Conservation (phyloP, 2,888 invertebrate species). For the Julus scanicus region DNA sequence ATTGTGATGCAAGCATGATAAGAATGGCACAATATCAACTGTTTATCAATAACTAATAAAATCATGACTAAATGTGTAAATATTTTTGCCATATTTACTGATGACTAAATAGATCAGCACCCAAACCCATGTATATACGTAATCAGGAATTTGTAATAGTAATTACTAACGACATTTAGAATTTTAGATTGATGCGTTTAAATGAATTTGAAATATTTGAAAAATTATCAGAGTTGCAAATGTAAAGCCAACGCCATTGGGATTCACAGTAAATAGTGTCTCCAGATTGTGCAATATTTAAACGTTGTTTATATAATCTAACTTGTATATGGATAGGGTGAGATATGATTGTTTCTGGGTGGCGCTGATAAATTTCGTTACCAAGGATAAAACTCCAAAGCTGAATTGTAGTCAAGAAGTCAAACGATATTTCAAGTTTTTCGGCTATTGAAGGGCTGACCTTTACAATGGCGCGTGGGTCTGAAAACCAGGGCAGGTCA, state of each 20-base stretch:
- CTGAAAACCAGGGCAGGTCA: constrained; percentile 15
- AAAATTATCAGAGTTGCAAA: no score
- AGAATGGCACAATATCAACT: neutral
- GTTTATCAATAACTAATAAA: neutral
- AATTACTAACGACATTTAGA: no score
- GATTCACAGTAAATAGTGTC: no score
- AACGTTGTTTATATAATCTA: neutral
- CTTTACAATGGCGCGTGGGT: neutral
- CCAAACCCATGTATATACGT: neutral
- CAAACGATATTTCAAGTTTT: constrained; percentile 17
- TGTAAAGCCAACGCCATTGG: no score
- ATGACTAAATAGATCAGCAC: neutral
- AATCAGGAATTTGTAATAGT: neutral
- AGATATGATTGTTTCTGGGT: neutral
- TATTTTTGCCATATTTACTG: neutral
- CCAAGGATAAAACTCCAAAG: neutral
- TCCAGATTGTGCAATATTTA: neutral
- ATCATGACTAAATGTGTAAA: neutral
- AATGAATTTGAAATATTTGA: no score
- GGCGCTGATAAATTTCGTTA: neutral
- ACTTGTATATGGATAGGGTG: no score
- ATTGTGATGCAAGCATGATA: neutral
- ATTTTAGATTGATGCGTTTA: no score
- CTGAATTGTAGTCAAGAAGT: neutral
- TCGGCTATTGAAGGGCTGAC: constrained; percentile 2